Percentiles rank a stretch among this genome's conserved stretches.
Conservation (phyloP, 2,888 invertebrate species). For the Drosophila maculinotata region DNA sequence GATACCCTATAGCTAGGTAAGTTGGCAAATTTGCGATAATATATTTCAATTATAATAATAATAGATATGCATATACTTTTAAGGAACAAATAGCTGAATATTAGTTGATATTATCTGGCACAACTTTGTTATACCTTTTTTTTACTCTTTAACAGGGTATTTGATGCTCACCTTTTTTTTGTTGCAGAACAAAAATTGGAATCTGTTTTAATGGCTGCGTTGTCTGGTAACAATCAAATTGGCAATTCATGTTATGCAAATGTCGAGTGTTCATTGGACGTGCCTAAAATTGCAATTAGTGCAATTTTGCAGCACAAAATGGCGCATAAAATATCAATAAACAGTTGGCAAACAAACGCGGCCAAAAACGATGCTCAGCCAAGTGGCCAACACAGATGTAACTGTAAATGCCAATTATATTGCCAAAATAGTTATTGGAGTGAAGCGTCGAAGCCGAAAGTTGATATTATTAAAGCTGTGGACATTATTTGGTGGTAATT, state of each 20-base stretch:
- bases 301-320: conserved; percentile 58
- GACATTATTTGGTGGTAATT: not conserved
- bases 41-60: not conserved
- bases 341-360: conserved; percentile 57
- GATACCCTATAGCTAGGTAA: not conserved
- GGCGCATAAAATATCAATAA: conserved; percentile 78
- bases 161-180: conserved; percentile 5
- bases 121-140: not conserved
- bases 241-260: conserved; percentile 73
- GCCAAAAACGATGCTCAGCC: conserved; percentile 15
- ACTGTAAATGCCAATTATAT: conserved; percentile 34
- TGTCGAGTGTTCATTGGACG: conserved; percentile 60
- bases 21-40: too few species aligned
- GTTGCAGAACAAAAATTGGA: conserved; percentile 13
- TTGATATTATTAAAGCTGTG: not conserved
- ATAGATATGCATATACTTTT: not conserved
- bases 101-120: not conserved
- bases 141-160: not conserved
- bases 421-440: not conserved
- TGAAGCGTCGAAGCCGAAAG: not conserved
- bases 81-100: not conserved
- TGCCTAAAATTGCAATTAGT: conserved; percentile 77
- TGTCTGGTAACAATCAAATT: conserved; percentile 61
- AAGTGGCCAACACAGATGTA: conserved; percentile 37
- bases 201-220: conserved; percentile 34